phyloP scores from a whole-genome alignment of 2,113 vertebrate species.

The Dolichallabes microphthalmus region DNA sequence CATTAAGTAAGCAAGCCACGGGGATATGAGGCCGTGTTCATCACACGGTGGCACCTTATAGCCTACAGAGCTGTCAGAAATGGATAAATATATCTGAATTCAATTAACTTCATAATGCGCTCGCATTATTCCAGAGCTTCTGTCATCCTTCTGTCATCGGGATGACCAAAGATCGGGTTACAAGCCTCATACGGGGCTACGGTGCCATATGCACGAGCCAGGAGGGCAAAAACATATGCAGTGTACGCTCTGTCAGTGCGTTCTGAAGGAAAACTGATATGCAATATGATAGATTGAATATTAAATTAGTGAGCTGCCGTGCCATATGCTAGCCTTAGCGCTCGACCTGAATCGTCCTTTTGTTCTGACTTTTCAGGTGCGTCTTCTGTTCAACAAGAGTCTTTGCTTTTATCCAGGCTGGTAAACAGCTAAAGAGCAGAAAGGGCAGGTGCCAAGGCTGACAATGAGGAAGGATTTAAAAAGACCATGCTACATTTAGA shows the following conservation, averaged over 20 bases:
- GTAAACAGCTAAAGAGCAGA: constrained; percentile 51
- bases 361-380: constrained; percentile 56
- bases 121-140: constrained; percentile 34
- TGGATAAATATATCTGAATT: constrained; percentile 34
- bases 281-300: constrained; percentile 53
- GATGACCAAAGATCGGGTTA: constrained; percentile 49
- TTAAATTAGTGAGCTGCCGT: constrained; percentile 55
- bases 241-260: constrained; percentile 15
- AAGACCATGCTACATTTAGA: neutral
- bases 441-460: constrained; percentile 63
- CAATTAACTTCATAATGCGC: constrained; percentile 23
- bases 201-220: constrained; percentile 45
- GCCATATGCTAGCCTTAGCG: constrained; percentile 46
- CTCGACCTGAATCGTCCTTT: constrained; percentile 40
- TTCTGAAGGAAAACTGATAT: constrained; percentile 48
- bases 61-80: constrained; percentile 22
- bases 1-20: neutral
- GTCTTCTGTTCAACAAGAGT: constrained; percentile 60
- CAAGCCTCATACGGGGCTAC: neutral
- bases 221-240: constrained; percentile 41
- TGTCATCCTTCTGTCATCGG: constrained; percentile 44
- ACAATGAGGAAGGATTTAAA: constrained; percentile 13
- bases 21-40: constrained; percentile 7
- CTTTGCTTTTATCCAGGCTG: constrained; percentile 58
- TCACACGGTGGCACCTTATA: neutral